Percentiles rank a stretch among this genome's conserved stretches.
Evolutionary conservation across 2,888 invertebrate species (phyloP).

Genomic region (Tineola bisselliella): DNA sequence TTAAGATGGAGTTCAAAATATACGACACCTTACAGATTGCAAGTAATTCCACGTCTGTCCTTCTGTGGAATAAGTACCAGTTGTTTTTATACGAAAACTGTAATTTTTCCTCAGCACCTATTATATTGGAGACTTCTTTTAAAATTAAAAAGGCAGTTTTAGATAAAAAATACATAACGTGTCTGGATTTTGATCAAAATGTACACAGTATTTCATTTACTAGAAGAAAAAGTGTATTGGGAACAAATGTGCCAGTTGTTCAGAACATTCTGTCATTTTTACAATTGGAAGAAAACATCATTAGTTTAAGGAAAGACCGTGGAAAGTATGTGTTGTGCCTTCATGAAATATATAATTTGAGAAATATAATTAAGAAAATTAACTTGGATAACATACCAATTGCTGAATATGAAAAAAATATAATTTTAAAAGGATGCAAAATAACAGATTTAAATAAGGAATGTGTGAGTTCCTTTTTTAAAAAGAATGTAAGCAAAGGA

Average conservation of each 20-base stretch:
- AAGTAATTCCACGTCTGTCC: slow-evolving; percentile 25
- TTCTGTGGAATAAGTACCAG: slow-evolving; percentile 53
- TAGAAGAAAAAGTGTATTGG: slow-evolving; percentile 35
- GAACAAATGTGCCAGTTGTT: slow-evolving; percentile 30
- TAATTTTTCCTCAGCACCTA: slow-evolving; percentile 27
- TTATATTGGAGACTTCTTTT: slow-evolving; percentile 34
- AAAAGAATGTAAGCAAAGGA: slow-evolving; percentile 16
- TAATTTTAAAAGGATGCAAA: not conserved
- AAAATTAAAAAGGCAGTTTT: slow-evolving; percentile 30
- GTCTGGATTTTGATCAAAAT: slow-evolving; percentile 36
- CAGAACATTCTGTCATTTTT: slow-evolving; percentile 23
- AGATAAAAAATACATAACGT: slow-evolving; percentile 35
- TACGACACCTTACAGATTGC: slow-evolving; percentile 34
- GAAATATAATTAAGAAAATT: not conserved
- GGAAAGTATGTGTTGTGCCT: not conserved
- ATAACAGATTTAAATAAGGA: not conserved
- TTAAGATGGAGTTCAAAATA: slow-evolving; percentile 27
- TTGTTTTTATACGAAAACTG: slow-evolving; percentile 40
- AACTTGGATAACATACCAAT: not conserved
- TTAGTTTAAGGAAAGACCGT: not conserved
- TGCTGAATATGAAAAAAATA: not conserved
- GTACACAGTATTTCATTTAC: slow-evolving; percentile 36
- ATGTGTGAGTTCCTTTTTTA: not conserved
- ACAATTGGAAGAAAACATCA: not conserved
- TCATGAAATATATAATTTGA: not conserved